phyloP scores from a whole-genome alignment of 2,113 vertebrate genomes.

The Lethenteron reissneri region DNA sequence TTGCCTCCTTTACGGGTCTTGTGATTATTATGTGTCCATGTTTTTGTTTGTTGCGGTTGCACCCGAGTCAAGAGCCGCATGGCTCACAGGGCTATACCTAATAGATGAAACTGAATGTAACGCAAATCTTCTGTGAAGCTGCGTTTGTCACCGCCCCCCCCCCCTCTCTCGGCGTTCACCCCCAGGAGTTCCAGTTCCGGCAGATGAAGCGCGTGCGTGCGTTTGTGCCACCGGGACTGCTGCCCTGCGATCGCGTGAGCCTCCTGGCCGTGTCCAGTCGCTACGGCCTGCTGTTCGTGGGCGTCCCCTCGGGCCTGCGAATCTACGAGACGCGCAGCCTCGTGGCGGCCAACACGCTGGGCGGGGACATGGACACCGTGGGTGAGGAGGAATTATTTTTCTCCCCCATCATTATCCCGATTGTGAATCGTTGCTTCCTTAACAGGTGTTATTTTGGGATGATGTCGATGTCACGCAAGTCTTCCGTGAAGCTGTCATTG shows the following conservation, averaged over 20 bases:
- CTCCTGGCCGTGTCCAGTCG: slow-evolving; percentile 67
- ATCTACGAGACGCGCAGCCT: slow-evolving; percentile 46
- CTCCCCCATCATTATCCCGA: no score
- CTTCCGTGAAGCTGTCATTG: no score
- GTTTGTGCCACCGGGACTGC: slow-evolving; percentile 37
- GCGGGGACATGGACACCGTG: slow-evolving; percentile 53
- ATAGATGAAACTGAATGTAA: no score
- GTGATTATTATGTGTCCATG: no score
- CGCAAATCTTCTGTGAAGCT: no score
- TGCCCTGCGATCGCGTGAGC: slow-evolving; percentile 51
- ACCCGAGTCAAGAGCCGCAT: no score
- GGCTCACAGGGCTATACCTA: no score
- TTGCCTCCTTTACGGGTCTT: no score
- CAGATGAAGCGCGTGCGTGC: slow-evolving; percentile 70
- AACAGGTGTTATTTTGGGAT: no score
- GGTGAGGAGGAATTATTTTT: slow-evolving; percentile 21
- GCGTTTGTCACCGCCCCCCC: not conserved
- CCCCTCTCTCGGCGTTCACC: not conserved
- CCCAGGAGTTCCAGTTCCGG: slow-evolving; percentile 77
- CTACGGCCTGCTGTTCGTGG: slow-evolving; percentile 54
- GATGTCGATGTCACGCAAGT: no score
- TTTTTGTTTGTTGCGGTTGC: no score
- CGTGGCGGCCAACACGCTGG: slow-evolving; percentile 33
- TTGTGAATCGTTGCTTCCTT: no score
- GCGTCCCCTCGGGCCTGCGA: slow-evolving; percentile 35